Evolutionary conservation across 2,888 invertebrate species (phyloP), one percentile per base, ranked within the genome.

Genomic region (Rhimphoctona megacephalus): DNA sequence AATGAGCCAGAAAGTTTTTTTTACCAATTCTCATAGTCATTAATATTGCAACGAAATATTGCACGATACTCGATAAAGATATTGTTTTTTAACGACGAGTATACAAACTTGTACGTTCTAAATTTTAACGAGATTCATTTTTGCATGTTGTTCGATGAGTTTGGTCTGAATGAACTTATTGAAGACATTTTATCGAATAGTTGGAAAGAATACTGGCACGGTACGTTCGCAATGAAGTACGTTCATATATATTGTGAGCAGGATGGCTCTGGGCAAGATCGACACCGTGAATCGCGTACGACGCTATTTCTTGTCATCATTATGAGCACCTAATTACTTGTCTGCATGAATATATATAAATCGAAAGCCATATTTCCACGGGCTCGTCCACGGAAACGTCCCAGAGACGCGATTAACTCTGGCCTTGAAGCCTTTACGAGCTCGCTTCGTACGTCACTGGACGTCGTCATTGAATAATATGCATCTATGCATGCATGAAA

Each of bases 271-370:
- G 30, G 22, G 70, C 1, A 49, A 7, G 64, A 30, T 64, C 57
- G 76, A 64, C 70, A 79, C 36, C 57, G 67, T 43, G 73, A 17
- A 80, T 80, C 76, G 83, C 85, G 85, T 80, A 80, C 66, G 54
- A 30, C 52, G 39, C 61, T 52, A 57, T 72, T 70, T 36, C 85
- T 54, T 54, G 54, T 80, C 70, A 61, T 80, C 83, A 77, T 85
- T 80, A 67, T 64, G 74, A 14, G 39, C 57, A 67, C 76, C 83
- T 83, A 86, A 86, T 86, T 83, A 86, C 77, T 86, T 80, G 72
- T 57, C 66, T 46, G 83, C 80, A 72, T 83, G 85, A 80, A 76
- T 74, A 43, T 57, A 36, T 82, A 85, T 46, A 79, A 82, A 83
- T 85, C 82, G 79, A 69, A 30, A 80, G 82, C 76, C 82, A 82